phyloP scores from a whole-genome alignment of 2,797 vertebrate genomes.

The Coregonus sp. region DNA sequence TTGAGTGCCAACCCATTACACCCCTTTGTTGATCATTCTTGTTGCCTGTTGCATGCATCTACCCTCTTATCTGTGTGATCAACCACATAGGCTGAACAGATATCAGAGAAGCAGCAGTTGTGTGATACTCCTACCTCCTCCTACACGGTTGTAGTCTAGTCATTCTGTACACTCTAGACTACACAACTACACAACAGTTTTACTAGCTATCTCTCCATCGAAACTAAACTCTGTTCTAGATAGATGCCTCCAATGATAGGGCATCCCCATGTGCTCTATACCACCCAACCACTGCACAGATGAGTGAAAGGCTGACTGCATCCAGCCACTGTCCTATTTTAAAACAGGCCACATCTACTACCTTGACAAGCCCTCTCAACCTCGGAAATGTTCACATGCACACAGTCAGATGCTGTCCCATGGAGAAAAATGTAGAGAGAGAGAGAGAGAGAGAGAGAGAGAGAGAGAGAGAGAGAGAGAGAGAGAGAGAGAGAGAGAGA shows the following conservation, averaged over 20 bases:
- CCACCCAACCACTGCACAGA: not conserved
- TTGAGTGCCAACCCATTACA: too few relatives aligned
- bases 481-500: too few relatives aligned
- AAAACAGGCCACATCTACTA: not conserved
- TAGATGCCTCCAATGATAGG: not conserved
- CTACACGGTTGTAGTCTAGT: not conserved
- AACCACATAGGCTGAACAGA: not conserved
- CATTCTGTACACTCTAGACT: not conserved
- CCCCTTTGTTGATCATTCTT: not conserved
- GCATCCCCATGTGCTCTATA: not conserved
- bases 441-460: too few relatives aligned
- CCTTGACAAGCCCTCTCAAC: not conserved
- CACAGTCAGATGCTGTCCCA: too few relatives aligned
- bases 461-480: too few relatives aligned
- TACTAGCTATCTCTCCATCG: constrained; percentile 1
- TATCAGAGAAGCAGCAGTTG: not conserved
- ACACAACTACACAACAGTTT: not conserved
- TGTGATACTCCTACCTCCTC: not conserved
- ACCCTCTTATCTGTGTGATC: not conserved
- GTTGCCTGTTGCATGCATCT: not conserved
- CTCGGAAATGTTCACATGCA: not conserved
- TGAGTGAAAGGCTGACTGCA: not conserved
- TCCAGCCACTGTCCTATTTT: not conserved
- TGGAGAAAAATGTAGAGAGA: too few relatives aligned
- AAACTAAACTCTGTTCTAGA: not conserved